Conservation (phyloP, 2,113 vertebrate genomes). For the Phycodurus eques region DNA sequence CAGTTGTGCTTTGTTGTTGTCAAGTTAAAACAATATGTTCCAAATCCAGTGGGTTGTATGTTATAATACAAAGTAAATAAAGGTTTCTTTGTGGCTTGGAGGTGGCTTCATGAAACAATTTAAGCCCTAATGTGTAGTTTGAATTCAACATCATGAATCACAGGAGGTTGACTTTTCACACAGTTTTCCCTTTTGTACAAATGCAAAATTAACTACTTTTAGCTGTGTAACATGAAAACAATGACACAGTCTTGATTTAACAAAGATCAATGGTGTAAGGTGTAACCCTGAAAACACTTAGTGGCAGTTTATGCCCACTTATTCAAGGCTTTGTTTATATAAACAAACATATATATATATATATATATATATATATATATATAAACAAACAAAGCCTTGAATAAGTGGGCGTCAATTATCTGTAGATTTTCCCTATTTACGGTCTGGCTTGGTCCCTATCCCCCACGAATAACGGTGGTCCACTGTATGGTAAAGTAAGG, state of each 20-base stretch:
- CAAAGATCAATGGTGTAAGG: neutral
- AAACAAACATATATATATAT: no score
- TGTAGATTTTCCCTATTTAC: no score
- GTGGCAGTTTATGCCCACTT: no score
- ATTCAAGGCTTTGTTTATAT: no score
- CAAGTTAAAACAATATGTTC: conserved; percentile 6
- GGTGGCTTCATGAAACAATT: neutral
- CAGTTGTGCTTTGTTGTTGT: neutral
- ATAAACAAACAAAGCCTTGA: no score
- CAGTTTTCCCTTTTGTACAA: neutral
- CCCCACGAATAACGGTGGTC: no score
- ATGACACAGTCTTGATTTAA: neutral
- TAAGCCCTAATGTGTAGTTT: neutral
- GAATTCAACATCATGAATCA: neutral
- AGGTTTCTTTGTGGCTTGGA: neutral
- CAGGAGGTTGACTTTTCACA: neutral
- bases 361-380: no score
- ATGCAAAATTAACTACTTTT: neutral
- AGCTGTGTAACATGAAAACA: neutral
- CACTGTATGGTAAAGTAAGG: no score
- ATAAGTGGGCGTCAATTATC: no score
- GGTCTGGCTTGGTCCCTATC: no score
- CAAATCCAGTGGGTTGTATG: neutral
- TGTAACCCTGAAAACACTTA: neutral
- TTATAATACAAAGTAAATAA: neutral